phyloP scores from a whole-genome alignment of 2,113 vertebrate genomes.

The Oreochromis spilurus region DNA sequence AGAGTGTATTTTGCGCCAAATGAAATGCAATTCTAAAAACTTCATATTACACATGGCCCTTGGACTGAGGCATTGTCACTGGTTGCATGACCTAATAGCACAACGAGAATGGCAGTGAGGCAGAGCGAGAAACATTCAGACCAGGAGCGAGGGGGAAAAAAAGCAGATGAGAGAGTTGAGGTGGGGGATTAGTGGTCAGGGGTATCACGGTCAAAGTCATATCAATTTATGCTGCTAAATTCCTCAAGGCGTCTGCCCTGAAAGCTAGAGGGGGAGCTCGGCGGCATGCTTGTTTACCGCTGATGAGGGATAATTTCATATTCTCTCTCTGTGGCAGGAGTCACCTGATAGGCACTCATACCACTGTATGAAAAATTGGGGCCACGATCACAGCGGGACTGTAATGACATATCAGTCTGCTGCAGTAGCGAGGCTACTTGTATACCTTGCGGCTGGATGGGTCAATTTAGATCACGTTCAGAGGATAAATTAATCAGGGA shows the following conservation, averaged over 20 bases:
- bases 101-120: background rate
- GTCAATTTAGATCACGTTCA: constrained; percentile 67
- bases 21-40: background rate
- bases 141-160: background rate
- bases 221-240: constrained; percentile 33
- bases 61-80: background rate
- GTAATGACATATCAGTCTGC: constrained; percentile 75
- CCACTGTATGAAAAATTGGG: constrained; percentile 80
- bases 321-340: constrained; percentile 26
- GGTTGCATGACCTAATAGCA: background rate
- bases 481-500: constrained; percentile 67
- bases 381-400: constrained; percentile 86
- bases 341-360: constrained; percentile 74
- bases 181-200: background rate
- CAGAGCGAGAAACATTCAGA: background rate
- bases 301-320: constrained; percentile 80
- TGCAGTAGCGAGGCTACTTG: constrained; percentile 37
- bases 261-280: constrained; percentile 68
- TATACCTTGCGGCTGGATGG: constrained; percentile 71
- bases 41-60: background rate
- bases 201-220: constrained; percentile 18
- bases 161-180: background rate
- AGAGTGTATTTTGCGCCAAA: background rate
- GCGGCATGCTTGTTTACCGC: constrained; percentile 71
- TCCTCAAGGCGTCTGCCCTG: constrained; percentile 54